Base-by-base conservation (phyloP, 2,888 invertebrate genomes). In the Eristalinus aeneus region DNA sequence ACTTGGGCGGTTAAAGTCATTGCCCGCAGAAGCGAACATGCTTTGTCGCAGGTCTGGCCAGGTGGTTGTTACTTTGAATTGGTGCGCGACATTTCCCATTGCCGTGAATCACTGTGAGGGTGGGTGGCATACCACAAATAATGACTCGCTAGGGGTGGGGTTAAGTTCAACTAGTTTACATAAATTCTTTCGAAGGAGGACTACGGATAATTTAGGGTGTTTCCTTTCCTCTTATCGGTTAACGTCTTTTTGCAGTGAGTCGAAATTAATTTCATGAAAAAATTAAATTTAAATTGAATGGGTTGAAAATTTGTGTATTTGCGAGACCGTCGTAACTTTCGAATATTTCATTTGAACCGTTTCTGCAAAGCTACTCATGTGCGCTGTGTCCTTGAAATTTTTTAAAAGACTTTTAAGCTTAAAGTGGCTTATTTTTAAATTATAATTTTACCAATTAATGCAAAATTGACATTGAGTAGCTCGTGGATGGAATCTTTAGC, bases 101-200 rank as follows among this genome's bases (percentile, higher is more conserved):
- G 64, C 65, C 69, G 78, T 71, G 39, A 65, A 60, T 74, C 65
- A 54, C 54, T 9, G 32, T 56, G 56, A 56, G 54, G 36, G 69
- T 23, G 56, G 53, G 69, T 23, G 56, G 56, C n/a, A 16, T 46
- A 16, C 39, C 39, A 12, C 39, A 12, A 12, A 16, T 9, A 16
- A 60, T 0, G 53, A 4, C n/a, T 23, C 9, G 3, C 46, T 20
- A 9, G 2, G 39, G 5, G 22, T n/a, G 39, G 80, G 85, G 69
- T 64, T 69, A 73, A 81, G 76, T 86, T 81, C 77, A 78, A 82
- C 82, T 82, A n/a, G 82, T 86, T 78, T 78, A 65, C 77, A 85
- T 85, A 85, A 73, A 76, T 85, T 73, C 27, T 32, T 60, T 22
- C 2, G 4, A 9, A 22, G 61, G 71, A 61, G 23, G 60, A 20